Conservation (phyloP, 2,888 invertebrate species). For the Melanostoma mellinum region DNA sequence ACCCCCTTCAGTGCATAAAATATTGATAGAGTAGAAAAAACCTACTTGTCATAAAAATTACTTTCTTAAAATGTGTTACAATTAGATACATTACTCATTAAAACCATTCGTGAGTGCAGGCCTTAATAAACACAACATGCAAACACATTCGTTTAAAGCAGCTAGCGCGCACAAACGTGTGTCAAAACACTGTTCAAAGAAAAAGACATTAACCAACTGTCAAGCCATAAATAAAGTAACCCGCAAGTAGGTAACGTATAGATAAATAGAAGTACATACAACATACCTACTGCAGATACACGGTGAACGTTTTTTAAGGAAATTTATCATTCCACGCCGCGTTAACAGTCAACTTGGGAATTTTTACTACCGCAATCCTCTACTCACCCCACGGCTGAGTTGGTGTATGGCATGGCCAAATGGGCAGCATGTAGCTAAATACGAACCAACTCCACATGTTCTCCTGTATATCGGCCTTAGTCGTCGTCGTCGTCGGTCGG, state of each 20-base stretch:
- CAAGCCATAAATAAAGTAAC: slow-evolving; percentile 69
- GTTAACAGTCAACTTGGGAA: slow-evolving; percentile 70
- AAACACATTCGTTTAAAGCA: slow-evolving; percentile 40
- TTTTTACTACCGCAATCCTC: slow-evolving; percentile 57
- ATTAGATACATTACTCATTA: slow-evolving; percentile 51
- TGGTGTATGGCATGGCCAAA: background rate
- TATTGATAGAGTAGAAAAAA: no score
- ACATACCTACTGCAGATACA: slow-evolving; percentile 51
- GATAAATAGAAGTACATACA: background rate
- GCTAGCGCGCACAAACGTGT: slow-evolving; percentile 43
- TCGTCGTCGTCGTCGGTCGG: slow-evolving; percentile 12
- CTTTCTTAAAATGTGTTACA: background rate
- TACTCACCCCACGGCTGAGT: slow-evolving; percentile 25
- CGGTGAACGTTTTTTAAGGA: slow-evolving; percentile 43
- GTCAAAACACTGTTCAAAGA: slow-evolving; percentile 68
- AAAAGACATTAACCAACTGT: slow-evolving; percentile 71
- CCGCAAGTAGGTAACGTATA: slow-evolving; percentile 43
- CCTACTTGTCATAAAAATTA: no score
- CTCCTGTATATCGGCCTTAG: no score
- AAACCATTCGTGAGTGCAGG: slow-evolving; percentile 3
- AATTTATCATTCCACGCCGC: slow-evolving; percentile 66
- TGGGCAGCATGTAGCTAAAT: slow-evolving; percentile 17
- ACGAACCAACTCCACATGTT: slow-evolving; percentile 11
- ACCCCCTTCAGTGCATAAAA: no score
- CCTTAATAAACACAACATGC: slow-evolving; percentile 23